Evolutionary conservation across 2,113 vertebrate species (phyloP).

Genomic region (Archocentrus centrarchus): DNA sequence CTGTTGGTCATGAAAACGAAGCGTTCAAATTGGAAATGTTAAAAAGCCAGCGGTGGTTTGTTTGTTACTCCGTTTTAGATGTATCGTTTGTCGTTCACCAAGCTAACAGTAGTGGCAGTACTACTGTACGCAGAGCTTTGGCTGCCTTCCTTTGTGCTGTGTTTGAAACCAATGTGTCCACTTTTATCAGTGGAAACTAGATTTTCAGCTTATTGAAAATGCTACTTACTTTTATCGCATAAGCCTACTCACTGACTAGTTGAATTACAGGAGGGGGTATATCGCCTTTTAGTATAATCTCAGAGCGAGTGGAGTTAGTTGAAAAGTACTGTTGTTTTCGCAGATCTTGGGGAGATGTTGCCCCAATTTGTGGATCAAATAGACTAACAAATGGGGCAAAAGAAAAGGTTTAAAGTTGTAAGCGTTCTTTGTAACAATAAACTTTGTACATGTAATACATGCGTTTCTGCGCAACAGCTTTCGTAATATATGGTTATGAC

Average conservation of each 20-base stretch:
- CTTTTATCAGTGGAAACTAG: background rate
- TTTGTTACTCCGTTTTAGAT: background rate
- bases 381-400: background rate
- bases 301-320: background rate
- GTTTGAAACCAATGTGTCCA: background rate
- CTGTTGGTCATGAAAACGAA: rapidly evolving
- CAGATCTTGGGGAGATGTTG: background rate
- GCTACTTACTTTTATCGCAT: background rate
- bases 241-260: background rate
- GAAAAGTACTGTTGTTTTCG: background rate
- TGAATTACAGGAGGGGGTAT: background rate
- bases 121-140: conserved; percentile 33
- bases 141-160: conserved; percentile 71
- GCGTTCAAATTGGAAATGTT: background rate
- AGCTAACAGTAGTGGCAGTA: conserved; percentile 57
- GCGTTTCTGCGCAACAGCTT: background rate
- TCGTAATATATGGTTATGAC: background rate
- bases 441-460: background rate
- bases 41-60: background rate
- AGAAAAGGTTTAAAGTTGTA: background rate
- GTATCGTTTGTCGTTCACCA: conserved; percentile 17
- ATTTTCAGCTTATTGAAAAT: background rate
- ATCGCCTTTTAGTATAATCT: background rate
- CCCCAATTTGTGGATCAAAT: background rate
- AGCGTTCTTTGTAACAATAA: background rate